phyloP scores from a whole-genome alignment of 2,888 invertebrate species.

The Platycheirus rosarum region DNA sequence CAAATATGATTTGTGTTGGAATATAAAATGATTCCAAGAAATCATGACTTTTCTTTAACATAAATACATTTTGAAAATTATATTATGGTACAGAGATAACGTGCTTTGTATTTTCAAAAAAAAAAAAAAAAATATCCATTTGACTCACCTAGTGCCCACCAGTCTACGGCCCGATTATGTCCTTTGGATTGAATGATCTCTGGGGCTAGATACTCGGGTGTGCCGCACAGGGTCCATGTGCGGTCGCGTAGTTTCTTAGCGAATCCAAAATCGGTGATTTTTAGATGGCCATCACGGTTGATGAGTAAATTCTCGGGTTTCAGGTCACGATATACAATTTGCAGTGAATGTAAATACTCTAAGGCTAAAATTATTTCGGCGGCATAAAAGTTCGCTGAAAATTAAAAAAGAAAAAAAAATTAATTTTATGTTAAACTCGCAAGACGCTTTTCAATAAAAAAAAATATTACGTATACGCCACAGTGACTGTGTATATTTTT shows the following conservation, averaged over 20 bases:
- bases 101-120: constrained; percentile 6
- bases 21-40: constrained; percentile 33
- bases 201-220: constrained; percentile 98
- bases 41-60: background rate
- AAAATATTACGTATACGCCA: constrained; percentile 45
- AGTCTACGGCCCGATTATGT: constrained; percentile 98
- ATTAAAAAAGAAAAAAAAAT: constrained; percentile 12
- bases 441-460: background rate
- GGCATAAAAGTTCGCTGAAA: constrained; percentile 93
- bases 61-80: background rate
- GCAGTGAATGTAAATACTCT: constrained; percentile 95
- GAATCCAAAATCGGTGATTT: constrained; percentile 99
- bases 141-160: constrained; percentile 96
- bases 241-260: constrained; percentile 97
- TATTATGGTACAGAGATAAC: background rate
- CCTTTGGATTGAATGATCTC: constrained; percentile 99
- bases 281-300: constrained; percentile 96
- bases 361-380: constrained; percentile 96
- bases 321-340: constrained; percentile 93
- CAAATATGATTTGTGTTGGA: constrained; percentile 19
- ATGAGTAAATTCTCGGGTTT: constrained; percentile 97
- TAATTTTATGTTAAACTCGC: background rate
- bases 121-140: background rate
- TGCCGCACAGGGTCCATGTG: constrained; percentile 98
- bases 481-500: constrained; percentile 9